phyloP scores from a whole-genome alignment of 2,888 invertebrate genomes.

The Sturmia bella region DNA sequence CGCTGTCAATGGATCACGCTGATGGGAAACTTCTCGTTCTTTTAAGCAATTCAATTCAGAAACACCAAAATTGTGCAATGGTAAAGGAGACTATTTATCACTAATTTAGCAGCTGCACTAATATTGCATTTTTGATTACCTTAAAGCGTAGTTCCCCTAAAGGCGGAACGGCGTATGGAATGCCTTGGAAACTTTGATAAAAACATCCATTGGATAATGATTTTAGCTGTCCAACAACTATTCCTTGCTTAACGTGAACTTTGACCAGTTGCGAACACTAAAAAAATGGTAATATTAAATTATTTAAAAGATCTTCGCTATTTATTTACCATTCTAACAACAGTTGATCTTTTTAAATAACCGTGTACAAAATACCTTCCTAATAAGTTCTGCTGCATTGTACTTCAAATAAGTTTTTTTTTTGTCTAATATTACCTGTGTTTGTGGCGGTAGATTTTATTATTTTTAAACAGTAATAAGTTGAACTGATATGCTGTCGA shows the following conservation, averaged over 20 bases:
- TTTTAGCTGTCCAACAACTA: slow-evolving; percentile 82
- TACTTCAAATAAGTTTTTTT: background rate
- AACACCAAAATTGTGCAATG: slow-evolving; percentile 75
- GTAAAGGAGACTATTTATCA: slow-evolving; percentile 76
- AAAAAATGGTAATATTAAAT: too few relatives aligned
- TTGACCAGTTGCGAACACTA: slow-evolving; percentile 72
- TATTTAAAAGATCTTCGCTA: too few relatives aligned
- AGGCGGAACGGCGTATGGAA: slow-evolving; percentile 85
- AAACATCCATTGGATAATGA: slow-evolving; percentile 80
- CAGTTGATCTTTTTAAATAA: background rate
- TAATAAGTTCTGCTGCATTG: slow-evolving; percentile 40
- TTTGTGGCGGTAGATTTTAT: too few relatives aligned
- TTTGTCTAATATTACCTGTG: too few relatives aligned
- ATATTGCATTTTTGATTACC: slow-evolving; percentile 71
- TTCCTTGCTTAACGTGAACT: slow-evolving; percentile 82
- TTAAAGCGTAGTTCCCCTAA: slow-evolving; percentile 81
- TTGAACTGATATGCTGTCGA: too few relatives aligned
- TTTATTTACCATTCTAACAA: slow-evolving; percentile 55
- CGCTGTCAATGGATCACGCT: slow-evolving; percentile 75
- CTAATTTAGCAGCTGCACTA: background rate
- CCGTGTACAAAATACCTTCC: slow-evolving; percentile 8
- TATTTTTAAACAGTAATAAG: too few relatives aligned
- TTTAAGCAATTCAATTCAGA: slow-evolving; percentile 78
- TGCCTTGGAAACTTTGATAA: slow-evolving; percentile 83
- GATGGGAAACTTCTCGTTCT: slow-evolving; percentile 77